Evolutionary conservation across 2,113 vertebrate species (phyloP).

Genomic region (Lophius piscatorius): DNA sequence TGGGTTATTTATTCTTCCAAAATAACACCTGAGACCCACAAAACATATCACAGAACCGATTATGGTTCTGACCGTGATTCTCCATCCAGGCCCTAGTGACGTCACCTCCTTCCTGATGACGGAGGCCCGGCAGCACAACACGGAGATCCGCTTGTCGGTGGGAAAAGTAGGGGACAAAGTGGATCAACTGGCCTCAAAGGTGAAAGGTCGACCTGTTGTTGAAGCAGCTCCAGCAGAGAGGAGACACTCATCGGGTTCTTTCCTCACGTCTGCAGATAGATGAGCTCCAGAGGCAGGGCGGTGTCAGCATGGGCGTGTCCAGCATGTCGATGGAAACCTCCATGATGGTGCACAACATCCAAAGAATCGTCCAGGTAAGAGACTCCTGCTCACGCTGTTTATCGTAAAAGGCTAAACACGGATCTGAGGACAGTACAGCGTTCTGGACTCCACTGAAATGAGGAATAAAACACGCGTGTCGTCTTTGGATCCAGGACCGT

Average conservation of each 20-base stretch:
- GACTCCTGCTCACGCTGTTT: background rate
- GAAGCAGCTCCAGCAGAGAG: too few species aligned
- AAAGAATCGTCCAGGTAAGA: slow-evolving; percentile 92
- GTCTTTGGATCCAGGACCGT: too few species aligned
- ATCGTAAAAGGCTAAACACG: too few species aligned
- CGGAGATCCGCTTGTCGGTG: slow-evolving; percentile 90
- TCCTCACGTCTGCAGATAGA: slow-evolving; percentile 81
- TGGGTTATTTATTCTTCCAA: too few species aligned
- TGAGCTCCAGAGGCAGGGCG: slow-evolving; percentile 85
- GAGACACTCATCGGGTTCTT: too few species aligned
- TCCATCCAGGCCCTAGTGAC: slow-evolving; percentile 82
- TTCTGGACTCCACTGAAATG: too few species aligned
- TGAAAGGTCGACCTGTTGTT: slow-evolving; percentile 49
- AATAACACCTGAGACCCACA: too few species aligned
- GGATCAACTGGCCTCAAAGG: slow-evolving; percentile 90
- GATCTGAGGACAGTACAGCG: too few species aligned
- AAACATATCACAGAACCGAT: background rate
- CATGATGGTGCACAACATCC: slow-evolving; percentile 95
- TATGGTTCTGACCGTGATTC: background rate
- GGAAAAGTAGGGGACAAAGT: slow-evolving; percentile 95
- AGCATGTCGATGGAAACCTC: slow-evolving; percentile 92
- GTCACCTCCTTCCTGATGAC: slow-evolving; percentile 94
- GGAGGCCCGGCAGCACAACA: slow-evolving; percentile 95
- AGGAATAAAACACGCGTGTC: too few species aligned
- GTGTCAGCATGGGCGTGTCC: slow-evolving; percentile 78